These are phyloP conservation scores for Paralichthys olivaceus DNA, from an alignment of 2,113 vertebrate genomes.

Conservation along the genomic window DNA sequence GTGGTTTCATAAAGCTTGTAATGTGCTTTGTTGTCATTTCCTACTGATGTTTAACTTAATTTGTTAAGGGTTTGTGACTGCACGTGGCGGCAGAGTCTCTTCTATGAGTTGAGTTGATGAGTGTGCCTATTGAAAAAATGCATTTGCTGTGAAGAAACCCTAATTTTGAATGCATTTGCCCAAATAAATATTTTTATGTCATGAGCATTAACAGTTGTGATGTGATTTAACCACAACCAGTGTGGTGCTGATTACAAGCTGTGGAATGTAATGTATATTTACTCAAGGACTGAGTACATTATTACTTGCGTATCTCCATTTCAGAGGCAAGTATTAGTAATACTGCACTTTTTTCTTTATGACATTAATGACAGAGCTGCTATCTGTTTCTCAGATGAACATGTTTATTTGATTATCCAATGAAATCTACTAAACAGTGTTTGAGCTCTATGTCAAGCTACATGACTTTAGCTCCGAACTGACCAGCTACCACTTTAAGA, in stretches of 20 bases:
- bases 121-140: constrained; percentile 10
- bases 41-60: constrained; percentile 68
- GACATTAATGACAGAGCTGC: no score
- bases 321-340: no score
- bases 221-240: neutral
- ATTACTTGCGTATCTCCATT: no score
- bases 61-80: constrained; percentile 54
- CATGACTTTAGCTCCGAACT: no score
- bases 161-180: constrained; percentile 27
- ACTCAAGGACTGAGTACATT: neutral
- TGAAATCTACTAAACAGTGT: no score
- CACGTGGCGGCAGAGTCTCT: neutral
- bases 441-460: no score
- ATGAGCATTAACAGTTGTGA: neutral
- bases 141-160: constrained; percentile 40
- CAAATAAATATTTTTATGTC: constrained; percentile 41
- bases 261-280: neutral
- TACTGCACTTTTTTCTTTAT: no score
- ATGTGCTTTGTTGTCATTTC: constrained; percentile 60
- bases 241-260: neutral
- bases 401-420: no score
- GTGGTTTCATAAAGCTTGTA: constrained; percentile 71
- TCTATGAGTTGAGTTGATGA: constrained; percentile 7
- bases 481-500: neutral
- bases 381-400: no score